Conservation (phyloP, 2,797 vertebrate species). For the Fringilla coelebs region DNA sequence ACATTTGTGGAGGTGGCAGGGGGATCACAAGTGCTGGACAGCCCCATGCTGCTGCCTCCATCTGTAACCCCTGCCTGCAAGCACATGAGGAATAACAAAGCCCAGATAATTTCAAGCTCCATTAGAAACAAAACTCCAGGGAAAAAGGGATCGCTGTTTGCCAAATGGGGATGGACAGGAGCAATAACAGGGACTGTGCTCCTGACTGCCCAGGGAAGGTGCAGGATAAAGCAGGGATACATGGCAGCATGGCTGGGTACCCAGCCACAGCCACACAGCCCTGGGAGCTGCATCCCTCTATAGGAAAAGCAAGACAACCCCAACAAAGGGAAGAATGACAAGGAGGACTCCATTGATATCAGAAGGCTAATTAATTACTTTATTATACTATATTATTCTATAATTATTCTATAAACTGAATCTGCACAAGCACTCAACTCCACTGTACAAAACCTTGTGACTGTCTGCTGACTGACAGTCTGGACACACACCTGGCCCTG, state of each 20-base stretch:
- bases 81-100: slow-evolving; percentile 2
- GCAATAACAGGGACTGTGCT: neutral
- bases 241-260: neutral
- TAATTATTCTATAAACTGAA: too few relatives aligned
- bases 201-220: neutral
- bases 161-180: slow-evolving; percentile 38
- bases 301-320: neutral
- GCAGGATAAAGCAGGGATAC: neutral
- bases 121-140: slow-evolving; percentile 38
- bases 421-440: neutral
- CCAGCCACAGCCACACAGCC: accelerated
- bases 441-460: neutral
- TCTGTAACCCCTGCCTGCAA: neutral
- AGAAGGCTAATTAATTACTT: neutral
- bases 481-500: neutral
- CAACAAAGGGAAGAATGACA: neutral
- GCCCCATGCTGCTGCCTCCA: neutral
- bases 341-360: neutral
- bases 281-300: neutral
- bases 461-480: neutral
- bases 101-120: slow-evolving; percentile 66
- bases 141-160: neutral
- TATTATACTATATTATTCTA: neutral
- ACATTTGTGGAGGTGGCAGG: neutral
- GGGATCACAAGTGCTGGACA: neutral